Base-by-base conservation (phyloP, 2,113 vertebrate species). In the Brienomyrus brachyistius region DNA sequence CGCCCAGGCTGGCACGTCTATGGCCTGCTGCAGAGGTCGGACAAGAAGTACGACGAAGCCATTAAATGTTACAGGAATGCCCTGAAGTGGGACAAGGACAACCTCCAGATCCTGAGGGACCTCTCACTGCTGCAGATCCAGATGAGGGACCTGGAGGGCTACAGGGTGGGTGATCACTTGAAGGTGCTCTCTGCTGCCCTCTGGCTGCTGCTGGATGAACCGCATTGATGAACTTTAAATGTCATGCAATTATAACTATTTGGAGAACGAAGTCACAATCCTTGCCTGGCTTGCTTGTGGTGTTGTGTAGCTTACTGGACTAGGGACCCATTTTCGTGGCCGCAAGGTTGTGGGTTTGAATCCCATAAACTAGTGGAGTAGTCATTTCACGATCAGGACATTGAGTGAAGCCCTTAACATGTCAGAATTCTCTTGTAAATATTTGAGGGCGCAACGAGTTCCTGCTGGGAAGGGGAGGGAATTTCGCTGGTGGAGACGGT, bases 61-160 rank as follows among this genome's bases (percentile, higher is more conserved):
- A 99, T 99, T 94, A 99, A 99, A 96, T 99, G 98, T 95, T 99
- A 99, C 90, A 97, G 98, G 93, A 99, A 99, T 92, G 98, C 98
- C 92, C 96, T 99, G 92, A 99, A 99, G 95, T 99, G 98, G 98
- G 98, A 99, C 95, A 99, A 98, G 94, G 98, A 99, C 97, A 99
- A 99, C 96, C 97, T 99, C 94, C 98, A 99, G 94, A 99, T 99
- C 93, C 96, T 99, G 93, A 95, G 98, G 94, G 98, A 99, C 92
- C 97, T 99, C 92, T 99, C 98, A 88, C 95, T 99, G 93, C 96
- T 99, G 91, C 98, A 99, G 94, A 98, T 99, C 94, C 98, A 99
- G 95, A 99, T 99, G 98, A 96, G 98, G 92, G 98, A 99, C 96
- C 96, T 99, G 94, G 98, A 99, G 94, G 98, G 98, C 91, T 99